Conservation (phyloP, 2,113 vertebrate species). For the Pandion haliaetus region DNA sequence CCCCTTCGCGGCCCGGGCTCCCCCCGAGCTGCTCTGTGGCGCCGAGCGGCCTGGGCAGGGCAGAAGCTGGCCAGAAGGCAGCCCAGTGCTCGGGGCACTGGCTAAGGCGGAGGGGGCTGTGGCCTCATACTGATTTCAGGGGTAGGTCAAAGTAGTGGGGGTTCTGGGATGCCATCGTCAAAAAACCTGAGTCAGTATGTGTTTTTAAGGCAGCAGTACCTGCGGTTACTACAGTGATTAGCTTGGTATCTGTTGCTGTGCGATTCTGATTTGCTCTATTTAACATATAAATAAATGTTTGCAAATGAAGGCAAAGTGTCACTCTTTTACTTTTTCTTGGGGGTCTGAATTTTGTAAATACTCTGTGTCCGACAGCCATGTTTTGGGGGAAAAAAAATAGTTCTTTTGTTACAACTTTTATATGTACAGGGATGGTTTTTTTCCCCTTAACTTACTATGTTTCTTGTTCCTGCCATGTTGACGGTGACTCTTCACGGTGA, state of each 20-base stretch:
- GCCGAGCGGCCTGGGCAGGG: not conserved
- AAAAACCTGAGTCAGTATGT: not conserved
- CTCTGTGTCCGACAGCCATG: not conserved
- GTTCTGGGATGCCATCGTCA: fast-evolving
- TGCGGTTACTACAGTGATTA: fast-evolving
- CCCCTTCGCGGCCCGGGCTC: not conserved
- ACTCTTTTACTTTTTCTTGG: not conserved
- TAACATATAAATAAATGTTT: not conserved
- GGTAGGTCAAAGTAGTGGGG: fast-evolving
- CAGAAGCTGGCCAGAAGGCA: not conserved
- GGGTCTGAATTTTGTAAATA: not conserved
- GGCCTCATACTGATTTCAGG: not conserved
- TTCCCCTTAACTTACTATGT: not conserved
- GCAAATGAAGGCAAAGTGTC: not conserved
- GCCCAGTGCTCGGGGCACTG: not conserved
- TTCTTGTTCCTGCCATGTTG: not conserved
- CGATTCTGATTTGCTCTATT: not conserved
- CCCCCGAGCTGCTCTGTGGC: not conserved
- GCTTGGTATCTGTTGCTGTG: not conserved
- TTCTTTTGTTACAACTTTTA: not conserved
- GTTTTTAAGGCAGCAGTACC: not conserved
- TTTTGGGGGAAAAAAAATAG: fast-evolving
- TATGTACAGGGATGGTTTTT: not conserved
- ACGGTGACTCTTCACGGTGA: not conserved
- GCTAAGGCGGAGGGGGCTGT: not conserved